Conservation (phyloP, 2,797 vertebrate genomes). For the Falco rusticolus region DNA sequence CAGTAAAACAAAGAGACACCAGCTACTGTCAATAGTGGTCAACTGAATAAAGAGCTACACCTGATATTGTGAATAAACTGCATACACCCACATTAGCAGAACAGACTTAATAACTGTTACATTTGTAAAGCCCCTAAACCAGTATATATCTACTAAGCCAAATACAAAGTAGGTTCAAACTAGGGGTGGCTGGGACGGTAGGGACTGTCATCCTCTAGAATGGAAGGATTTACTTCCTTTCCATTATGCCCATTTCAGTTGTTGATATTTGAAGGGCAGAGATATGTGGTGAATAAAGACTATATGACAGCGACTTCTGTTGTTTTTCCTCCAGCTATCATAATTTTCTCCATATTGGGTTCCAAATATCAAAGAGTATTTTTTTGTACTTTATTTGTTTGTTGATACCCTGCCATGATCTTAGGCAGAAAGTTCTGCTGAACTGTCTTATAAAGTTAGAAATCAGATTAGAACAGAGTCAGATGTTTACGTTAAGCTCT, state of each 20-base stretch:
- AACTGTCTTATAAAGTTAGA: background rate
- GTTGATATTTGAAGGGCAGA: background rate
- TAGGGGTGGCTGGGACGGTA: background rate
- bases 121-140: background rate
- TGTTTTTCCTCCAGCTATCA: background rate
- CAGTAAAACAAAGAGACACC: background rate
- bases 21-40: background rate
- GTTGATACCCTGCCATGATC: background rate
- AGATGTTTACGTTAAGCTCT: background rate
- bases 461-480: background rate
- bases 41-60: background rate
- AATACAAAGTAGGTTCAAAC: background rate
- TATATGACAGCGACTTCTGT: background rate
- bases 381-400: background rate
- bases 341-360: background rate
- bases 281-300: background rate
- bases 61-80: background rate
- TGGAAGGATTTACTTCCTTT: background rate
- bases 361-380: background rate
- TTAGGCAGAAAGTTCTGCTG: background rate
- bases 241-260: background rate
- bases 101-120: background rate
- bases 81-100: background rate
- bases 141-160: background rate
- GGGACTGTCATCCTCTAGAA: background rate